Percentiles rank a stretch among this genome's conserved stretches.
Evolutionary conservation across 2,888 invertebrate genomes (phyloP).

Genomic region (Trilocha varians): DNA sequence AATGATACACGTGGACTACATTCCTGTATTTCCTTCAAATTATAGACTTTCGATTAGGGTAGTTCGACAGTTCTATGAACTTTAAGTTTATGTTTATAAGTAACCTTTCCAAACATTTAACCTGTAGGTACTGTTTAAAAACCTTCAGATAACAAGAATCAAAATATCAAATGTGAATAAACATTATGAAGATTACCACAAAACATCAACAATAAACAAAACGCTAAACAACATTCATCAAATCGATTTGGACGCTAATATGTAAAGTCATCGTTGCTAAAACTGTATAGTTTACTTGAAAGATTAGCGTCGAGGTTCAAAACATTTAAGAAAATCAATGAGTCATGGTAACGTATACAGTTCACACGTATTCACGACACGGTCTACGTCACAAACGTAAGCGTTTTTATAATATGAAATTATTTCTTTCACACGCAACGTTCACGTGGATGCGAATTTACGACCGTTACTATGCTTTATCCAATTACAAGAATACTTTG

Average conservation of each 20-base stretch:
- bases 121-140: no score
- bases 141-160: no score
- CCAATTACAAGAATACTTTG: no score
- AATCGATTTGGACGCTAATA: slow-evolving; percentile 21
- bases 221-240: slow-evolving; percentile 2
- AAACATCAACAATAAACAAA: not conserved
- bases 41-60: no score
- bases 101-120: no score
- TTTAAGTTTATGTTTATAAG: no score
- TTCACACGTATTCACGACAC: slow-evolving; percentile 18
- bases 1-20: no score
- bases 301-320: slow-evolving; percentile 32
- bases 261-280: slow-evolving; percentile 21
- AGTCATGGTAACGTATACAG: slow-evolving; percentile 30
- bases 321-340: slow-evolving; percentile 39
- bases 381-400: slow-evolving; percentile 11
- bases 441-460: not conserved
- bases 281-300: slow-evolving; percentile 28
- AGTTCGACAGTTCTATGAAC: no score
- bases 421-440: not conserved
- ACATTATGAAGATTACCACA: not conserved
- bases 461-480: not conserved
- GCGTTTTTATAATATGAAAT: slow-evolving; percentile 14
- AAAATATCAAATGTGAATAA: not conserved
- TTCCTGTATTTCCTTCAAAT: no score